These are phyloP conservation scores for Phanerotoma sp. DNA, from an alignment of 2,888 invertebrate species.

Conservation along the genomic window DNA sequence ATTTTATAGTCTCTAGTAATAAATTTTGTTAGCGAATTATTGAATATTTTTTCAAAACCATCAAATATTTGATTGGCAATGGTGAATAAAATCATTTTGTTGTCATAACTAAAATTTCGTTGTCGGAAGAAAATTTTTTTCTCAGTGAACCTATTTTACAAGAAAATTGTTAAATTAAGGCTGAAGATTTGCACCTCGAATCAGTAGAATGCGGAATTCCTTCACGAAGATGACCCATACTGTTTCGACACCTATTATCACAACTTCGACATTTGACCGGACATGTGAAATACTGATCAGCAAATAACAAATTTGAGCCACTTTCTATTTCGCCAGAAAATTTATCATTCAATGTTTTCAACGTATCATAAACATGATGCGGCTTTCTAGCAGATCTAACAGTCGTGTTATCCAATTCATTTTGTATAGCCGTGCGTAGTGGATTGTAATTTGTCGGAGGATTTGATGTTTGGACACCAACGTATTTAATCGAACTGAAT, in stretches of 20 bases:
- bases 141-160: no score
- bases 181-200: no score
- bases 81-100: no score
- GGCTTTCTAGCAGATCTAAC: conserved; percentile 71
- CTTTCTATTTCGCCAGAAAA: conserved; percentile 70
- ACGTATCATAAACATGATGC: conserved; percentile 66
- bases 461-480: conserved; percentile 63
- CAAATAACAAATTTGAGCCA: conserved; percentile 66
- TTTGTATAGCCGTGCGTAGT: conserved; percentile 62
- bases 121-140: no score
- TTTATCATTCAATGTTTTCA: conserved; percentile 75
- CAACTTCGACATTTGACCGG: conserved; percentile 72
- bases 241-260: conserved; percentile 64
- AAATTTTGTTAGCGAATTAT: no score
- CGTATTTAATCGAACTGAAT: conserved; percentile 71
- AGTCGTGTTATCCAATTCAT: conserved; percentile 69
- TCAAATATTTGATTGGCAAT: no score
- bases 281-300: conserved; percentile 80
- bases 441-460: conserved; percentile 65
- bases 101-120: no score
- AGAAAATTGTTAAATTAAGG: conserved; percentile 7
- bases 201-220: conserved; percentile 63
- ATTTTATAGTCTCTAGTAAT: no score
- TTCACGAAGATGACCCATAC: conserved; percentile 69
- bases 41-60: no score